phyloP scores from a whole-genome alignment of 2,113 vertebrate genomes.

The Leucosticte australis region DNA sequence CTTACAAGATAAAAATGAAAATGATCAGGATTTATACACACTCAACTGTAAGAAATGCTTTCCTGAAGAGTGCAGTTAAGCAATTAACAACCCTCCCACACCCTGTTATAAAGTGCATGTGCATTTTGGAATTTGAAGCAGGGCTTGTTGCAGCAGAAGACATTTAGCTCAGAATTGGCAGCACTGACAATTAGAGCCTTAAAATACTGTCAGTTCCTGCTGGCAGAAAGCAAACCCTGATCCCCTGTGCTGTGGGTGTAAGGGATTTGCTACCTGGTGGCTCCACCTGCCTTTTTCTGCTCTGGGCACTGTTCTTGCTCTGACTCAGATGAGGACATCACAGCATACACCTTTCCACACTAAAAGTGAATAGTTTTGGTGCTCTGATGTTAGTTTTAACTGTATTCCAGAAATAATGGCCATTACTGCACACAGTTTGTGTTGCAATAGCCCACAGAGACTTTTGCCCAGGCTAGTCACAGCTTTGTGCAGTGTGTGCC shows the following conservation, averaged over 20 bases:
- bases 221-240: neutral
- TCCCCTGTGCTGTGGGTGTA: neutral
- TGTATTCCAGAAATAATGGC: neutral
- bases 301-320: neutral
- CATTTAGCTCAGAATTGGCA: neutral
- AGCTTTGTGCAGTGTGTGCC: neutral
- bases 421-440: neutral
- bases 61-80: neutral
- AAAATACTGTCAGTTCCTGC: neutral
- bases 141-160: neutral
- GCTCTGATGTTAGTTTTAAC: neutral
- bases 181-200: neutral
- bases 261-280: neutral
- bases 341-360: neutral
- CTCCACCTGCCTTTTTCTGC: neutral
- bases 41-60: neutral
- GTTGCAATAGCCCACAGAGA: neutral
- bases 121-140: neutral
- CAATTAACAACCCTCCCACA: neutral
- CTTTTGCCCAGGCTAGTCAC: neutral
- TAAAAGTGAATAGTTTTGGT: neutral
- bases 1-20: neutral
- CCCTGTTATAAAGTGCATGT: neutral
- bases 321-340: neutral
- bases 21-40: neutral